Conservation (phyloP, 1,140 invertebrate species). For the Planococcus citri region DNA sequence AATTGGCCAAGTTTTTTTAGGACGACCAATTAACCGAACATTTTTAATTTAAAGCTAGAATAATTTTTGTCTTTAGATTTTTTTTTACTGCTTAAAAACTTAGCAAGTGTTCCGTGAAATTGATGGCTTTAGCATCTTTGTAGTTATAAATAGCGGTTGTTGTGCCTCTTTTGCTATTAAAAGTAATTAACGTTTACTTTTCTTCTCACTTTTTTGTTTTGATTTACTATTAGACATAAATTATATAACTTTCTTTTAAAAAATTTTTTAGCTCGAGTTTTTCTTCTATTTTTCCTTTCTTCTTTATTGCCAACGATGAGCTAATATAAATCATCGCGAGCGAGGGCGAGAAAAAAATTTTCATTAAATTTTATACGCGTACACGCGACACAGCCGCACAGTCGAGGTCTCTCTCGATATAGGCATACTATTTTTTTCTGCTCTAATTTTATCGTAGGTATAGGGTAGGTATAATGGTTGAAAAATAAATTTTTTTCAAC, state of each 20-base stretch:
- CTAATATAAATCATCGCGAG: not conserved
- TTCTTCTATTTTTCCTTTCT: not conserved
- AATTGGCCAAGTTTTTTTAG: not conserved
- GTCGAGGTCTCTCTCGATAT: too few relatives aligned
- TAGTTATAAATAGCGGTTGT: conserved; percentile 7
- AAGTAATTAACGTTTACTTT: conserved; percentile 8
- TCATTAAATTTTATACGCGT: too few relatives aligned
- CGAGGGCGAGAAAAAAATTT: too few relatives aligned
- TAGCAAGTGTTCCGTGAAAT: conserved; percentile 6
- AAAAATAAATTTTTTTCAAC: too few relatives aligned
- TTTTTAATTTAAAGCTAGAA: conserved; percentile 1
- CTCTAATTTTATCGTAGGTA: too few relatives aligned
- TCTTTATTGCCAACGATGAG: not conserved
- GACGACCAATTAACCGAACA: not conserved
- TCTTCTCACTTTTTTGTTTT: conserved; percentile 7
- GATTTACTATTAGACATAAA: conserved; percentile 8
- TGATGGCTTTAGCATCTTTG: conserved; percentile 6
- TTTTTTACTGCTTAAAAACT: not conserved
- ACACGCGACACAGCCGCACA: too few relatives aligned
- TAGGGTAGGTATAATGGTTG: too few relatives aligned
- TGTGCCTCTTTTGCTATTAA: conserved; percentile 6
- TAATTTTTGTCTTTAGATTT: conserved; percentile 3
- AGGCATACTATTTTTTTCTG: too few relatives aligned
- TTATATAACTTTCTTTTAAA: conserved; percentile 7
- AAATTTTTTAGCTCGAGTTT: not conserved